Conservation (phyloP, 2,113 vertebrate species). For the Pycnonotus jocosus region DNA sequence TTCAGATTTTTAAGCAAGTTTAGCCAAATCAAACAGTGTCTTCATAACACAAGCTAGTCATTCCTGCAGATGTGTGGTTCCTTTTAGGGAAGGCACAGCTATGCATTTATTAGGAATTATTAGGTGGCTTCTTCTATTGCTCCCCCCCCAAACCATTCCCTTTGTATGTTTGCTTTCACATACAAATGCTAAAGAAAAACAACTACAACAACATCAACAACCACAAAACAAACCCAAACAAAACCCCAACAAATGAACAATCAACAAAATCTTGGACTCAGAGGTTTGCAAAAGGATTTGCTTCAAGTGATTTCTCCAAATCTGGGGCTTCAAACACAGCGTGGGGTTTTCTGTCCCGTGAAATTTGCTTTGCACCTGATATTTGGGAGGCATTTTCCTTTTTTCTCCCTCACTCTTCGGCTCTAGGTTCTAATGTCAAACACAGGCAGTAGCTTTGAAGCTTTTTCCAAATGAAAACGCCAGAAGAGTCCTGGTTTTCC, state of each 20-base stretch:
- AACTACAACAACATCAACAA: no score
- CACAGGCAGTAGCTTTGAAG: conserved; percentile 65
- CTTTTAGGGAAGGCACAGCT: not conserved
- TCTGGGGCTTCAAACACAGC: not conserved
- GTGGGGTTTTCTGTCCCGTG: not conserved
- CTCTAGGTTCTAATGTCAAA: conserved; percentile 44
- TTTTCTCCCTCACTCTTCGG: conserved; percentile 5
- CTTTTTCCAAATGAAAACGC: conserved; percentile 61
- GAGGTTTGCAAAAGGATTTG: not conserved
- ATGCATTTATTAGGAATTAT: not conserved
- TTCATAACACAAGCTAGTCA: not conserved
- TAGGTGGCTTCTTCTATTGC: not conserved
- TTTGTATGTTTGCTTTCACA: not conserved
- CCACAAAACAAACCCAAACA: not conserved
- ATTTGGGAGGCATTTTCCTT: conserved; percentile 37
- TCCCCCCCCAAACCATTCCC: not conserved
- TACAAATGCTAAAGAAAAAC: not conserved
- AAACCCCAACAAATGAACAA: not conserved
- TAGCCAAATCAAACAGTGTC: not conserved
- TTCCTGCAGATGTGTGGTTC: not conserved
- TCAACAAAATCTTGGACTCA: not conserved
- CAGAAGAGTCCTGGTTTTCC: conserved; percentile 65
- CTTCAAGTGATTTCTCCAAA: not conserved
- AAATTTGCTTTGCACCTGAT: conserved; percentile 60
- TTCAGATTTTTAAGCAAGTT: conserved; percentile 12